Base-by-base conservation (phyloP, 2,888 invertebrate genomes). In the Limulus polyphemus region DNA sequence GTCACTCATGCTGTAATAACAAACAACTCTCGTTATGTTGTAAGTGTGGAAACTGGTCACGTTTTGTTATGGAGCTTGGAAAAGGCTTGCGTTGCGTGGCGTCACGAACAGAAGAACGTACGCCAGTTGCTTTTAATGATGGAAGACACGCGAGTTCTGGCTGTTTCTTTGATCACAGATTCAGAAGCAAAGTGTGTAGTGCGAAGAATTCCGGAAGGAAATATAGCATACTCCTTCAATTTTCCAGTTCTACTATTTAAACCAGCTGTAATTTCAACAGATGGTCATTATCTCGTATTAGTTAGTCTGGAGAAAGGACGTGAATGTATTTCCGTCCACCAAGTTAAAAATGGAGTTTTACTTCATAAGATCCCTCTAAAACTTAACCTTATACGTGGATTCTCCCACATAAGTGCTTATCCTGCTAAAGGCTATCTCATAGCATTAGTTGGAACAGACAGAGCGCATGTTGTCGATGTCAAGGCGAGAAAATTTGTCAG, bases 1-100 rank as follows among this genome's bases (percentile, higher is more conserved):
- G 91, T 97, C 0, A 94, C 94, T 0, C 90, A 93, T 69, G 94
- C 94, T 0, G 82, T 85, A 57, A 88, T 95, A 57, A 93, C 93
- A 0, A 85, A 87, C 0, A 85, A 85, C 72, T 92, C 90, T 47
- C 86, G 85, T 79, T 83, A 77, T 73, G 89, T 95, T 0, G 82
- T 93, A 13, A 90, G 93, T 0, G 88, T 91, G 0, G 97, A 97
- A 74, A 92, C 93, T 0, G 93, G 93, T 0, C 88, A 90, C 73
- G 82, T 95, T 49, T 78, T 95, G 0, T 83, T 94, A 65, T 95
- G 95, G 95, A 87, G 91, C 72, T 78, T 86, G 63, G 78, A 85
- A 62, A 82, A 85, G 1, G 83, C 77, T 59, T 82, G 85, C 77
- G 90, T 86, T 0, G 76, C 88, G 57, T 88, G 83, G 73, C 88